These are phyloP conservation scores for Rhopalosiphum nymphaeae DNA, from an alignment of 2,888 invertebrate species.

Conservation along the genomic window DNA sequence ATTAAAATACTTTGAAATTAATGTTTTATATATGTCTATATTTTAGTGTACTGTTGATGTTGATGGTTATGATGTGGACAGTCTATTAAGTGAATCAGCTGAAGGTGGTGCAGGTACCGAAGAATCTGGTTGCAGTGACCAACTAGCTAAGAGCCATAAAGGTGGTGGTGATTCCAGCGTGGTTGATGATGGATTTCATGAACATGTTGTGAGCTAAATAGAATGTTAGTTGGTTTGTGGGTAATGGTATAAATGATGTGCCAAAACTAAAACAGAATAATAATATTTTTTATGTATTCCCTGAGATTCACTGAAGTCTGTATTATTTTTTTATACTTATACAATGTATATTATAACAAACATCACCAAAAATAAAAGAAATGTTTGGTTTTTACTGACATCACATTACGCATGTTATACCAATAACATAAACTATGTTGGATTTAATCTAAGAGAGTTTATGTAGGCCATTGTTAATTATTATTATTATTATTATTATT, in stretches of 20 bases:
- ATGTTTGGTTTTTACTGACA: not conserved
- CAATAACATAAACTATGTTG: not conserved
- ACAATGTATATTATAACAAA: not conserved
- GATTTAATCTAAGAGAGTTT: not conserved
- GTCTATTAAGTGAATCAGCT: constrained; percentile 59
- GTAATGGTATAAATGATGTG: constrained; percentile 41
- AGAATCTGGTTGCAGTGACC: constrained; percentile 60
- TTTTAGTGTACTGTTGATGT: constrained; percentile 55
- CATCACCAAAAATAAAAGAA: not conserved
- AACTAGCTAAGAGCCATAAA: constrained; percentile 52
- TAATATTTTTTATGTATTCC: constrained; percentile 18
- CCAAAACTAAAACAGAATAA: constrained; percentile 31
- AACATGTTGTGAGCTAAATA: constrained; percentile 60
- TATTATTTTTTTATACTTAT: constrained; percentile 32
- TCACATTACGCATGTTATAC: constrained; percentile 6
- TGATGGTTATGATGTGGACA: constrained; percentile 55
- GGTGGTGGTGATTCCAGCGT: constrained; percentile 55
- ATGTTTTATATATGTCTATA: not conserved
- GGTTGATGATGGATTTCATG: constrained; percentile 67
- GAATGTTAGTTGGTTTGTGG: constrained; percentile 8
- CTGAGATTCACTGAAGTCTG: not conserved
- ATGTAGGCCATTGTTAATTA: not conserved
- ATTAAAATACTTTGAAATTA: not conserved
- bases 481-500: not conserved
- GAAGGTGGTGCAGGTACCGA: constrained; percentile 60